phyloP scores from a whole-genome alignment of 2,113 vertebrate species.

The Climacteris rufus region DNA sequence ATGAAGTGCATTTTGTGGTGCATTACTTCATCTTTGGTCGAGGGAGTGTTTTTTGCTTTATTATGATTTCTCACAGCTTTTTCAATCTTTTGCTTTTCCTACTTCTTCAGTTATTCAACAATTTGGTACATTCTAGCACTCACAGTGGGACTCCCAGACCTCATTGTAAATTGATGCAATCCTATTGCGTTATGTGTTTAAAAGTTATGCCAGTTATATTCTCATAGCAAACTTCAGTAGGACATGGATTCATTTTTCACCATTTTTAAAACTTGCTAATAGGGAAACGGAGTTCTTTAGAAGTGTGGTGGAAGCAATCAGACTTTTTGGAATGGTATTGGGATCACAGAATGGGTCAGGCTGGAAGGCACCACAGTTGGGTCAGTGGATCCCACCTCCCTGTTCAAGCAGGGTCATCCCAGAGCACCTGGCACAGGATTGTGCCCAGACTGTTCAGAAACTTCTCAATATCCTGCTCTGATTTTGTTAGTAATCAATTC shows the following conservation, averaged over 20 bases:
- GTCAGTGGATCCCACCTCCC: too few relatives aligned
- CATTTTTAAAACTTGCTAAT: background rate
- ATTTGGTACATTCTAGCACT: background rate
- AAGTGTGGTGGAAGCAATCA: background rate
- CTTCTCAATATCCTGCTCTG: too few relatives aligned
- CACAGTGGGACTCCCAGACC: background rate
- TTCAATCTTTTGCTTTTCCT: background rate
- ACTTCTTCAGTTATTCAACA: background rate
- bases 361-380: background rate
- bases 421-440: background rate
- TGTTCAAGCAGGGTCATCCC: background rate
- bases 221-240: background rate
- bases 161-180: conserved; percentile 14
- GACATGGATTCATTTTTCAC: background rate
- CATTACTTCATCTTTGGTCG: background rate
- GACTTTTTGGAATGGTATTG: background rate
- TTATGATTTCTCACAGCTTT: background rate
- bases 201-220: background rate
- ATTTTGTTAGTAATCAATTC: too few relatives aligned
- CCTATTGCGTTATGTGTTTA: background rate
- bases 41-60: background rate
- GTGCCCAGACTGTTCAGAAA: background rate
- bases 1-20: background rate
- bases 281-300: background rate
- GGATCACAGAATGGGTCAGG: background rate